These are phyloP conservation scores for Meloidogyne chitwoodi DNA, from an alignment of 1,140 invertebrate species.

Conservation along the genomic window DNA sequence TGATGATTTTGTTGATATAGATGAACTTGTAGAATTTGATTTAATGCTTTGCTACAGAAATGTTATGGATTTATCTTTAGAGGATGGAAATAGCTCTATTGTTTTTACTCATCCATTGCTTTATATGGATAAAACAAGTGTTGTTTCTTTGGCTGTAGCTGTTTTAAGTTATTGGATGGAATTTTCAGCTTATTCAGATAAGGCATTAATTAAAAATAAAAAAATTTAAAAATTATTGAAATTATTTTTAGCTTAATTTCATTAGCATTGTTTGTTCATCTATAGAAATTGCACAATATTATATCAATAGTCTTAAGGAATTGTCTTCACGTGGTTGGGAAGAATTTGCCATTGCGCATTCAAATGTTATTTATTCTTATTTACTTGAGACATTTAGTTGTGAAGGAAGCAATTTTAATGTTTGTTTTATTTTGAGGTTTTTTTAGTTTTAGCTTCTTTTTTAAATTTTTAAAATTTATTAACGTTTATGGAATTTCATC, in stretches of 20 bases:
- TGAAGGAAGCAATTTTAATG: neutral
- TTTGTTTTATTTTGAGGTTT: neutral
- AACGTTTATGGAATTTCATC: too few species aligned
- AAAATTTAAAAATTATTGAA: neutral
- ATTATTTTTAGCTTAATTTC: conserved; percentile 1
- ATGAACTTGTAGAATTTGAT: conserved; percentile 27
- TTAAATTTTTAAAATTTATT: neutral
- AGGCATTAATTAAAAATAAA: neutral
- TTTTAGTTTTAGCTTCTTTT: neutral
- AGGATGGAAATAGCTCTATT: conserved; percentile 8
- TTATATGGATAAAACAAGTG: conserved; percentile 5
- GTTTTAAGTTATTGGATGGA: conserved; percentile 10
- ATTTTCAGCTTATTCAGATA: neutral
- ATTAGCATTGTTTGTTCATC: conserved; percentile 9
- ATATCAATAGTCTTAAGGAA: neutral
- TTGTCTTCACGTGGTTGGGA: neutral
- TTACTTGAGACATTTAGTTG: conserved; percentile 10
- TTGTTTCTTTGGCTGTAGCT: conserved; percentile 11
- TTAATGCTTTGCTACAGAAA: conserved; percentile 22
- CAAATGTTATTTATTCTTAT: conserved; percentile 4
- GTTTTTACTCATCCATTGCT: conserved; percentile 27
- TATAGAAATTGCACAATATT: neutral
- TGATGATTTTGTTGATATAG: conserved; percentile 5
- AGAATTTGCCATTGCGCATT: conserved; percentile 11
- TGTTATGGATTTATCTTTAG: conserved; percentile 18